Conservation (phyloP, 2,888 invertebrate genomes). For the Pimpla rufipes region DNA sequence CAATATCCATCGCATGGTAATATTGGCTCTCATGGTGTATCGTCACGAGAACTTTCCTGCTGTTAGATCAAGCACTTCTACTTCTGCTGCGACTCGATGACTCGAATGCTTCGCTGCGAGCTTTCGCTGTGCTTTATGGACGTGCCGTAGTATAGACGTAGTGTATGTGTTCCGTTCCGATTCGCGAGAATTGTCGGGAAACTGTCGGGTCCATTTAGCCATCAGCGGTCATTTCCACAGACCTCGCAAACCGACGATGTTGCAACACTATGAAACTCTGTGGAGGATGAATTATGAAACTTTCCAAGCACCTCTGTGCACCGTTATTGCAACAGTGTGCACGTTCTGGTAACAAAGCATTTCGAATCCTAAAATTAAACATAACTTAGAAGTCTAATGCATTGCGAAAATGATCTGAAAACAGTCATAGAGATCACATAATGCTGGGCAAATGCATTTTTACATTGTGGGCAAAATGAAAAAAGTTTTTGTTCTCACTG, state of each 20-base stretch:
- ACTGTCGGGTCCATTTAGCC: constrained; percentile 37
- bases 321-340: constrained; percentile 5
- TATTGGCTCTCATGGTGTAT: constrained; percentile 45
- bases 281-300: constrained; percentile 11
- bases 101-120: constrained; percentile 43
- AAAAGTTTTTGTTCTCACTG: neutral
- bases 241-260: constrained; percentile 13
- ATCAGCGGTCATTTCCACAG: constrained; percentile 3
- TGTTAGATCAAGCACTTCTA: constrained; percentile 40
- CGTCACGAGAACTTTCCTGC: constrained; percentile 48
- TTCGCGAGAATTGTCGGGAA: constrained; percentile 28
- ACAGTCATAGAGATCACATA: neutral
- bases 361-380: neutral
- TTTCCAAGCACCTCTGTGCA: neutral
- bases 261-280: neutral
- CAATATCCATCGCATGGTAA: constrained; percentile 54
- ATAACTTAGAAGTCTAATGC: neutral
- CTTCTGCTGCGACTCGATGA: constrained; percentile 41
- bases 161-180: constrained; percentile 32
- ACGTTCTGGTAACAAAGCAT: neutral
- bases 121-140: constrained; percentile 26
- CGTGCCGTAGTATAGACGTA: constrained; percentile 4
- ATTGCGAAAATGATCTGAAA: neutral
- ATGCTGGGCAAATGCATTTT: neutral
- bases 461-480: neutral